These are phyloP conservation scores for Eledone cirrhosa DNA, from an alignment of 2,888 invertebrate genomes.

Conservation along the genomic window DNA sequence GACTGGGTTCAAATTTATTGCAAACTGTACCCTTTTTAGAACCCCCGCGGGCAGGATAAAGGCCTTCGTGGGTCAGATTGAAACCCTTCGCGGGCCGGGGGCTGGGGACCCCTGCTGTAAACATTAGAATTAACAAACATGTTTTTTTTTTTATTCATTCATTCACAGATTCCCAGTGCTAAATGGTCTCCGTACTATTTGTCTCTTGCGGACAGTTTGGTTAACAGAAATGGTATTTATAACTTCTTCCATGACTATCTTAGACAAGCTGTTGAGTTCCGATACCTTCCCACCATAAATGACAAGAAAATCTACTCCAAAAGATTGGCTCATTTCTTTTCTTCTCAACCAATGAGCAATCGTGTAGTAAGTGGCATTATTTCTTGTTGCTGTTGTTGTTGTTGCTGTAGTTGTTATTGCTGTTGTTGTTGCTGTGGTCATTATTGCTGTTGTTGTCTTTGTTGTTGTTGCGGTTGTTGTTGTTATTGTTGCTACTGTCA, in stretches of 20 bases:
- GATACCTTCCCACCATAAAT: conserved; percentile 44
- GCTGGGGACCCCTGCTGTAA: no score
- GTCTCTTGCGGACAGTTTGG: conserved; percentile 49
- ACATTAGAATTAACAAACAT: no score
- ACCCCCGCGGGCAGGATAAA: no score
- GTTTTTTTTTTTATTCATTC: not conserved
- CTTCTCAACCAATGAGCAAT: conserved; percentile 38
- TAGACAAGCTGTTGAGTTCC: conserved; percentile 54
- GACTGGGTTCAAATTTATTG: no score
- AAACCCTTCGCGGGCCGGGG: no score
- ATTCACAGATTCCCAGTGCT: conserved; percentile 47
- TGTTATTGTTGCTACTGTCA: no score
- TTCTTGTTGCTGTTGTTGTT: not conserved
- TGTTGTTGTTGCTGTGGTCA: no score
- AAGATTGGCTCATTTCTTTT: conserved; percentile 47
- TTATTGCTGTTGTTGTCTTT: no score
- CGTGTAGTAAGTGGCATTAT: conserved; percentile 42
- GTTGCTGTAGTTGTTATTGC: not conserved
- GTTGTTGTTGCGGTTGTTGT: no score
- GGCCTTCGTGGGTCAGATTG: no score
- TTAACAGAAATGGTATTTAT: conserved; percentile 55
- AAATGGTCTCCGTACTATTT: conserved; percentile 58
- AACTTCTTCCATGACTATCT: conserved; percentile 59
- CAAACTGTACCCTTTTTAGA: no score
- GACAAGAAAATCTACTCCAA: conserved; percentile 43